phyloP scores from a whole-genome alignment of 2,888 invertebrate genomes.

The Capitulum mitella region DNA sequence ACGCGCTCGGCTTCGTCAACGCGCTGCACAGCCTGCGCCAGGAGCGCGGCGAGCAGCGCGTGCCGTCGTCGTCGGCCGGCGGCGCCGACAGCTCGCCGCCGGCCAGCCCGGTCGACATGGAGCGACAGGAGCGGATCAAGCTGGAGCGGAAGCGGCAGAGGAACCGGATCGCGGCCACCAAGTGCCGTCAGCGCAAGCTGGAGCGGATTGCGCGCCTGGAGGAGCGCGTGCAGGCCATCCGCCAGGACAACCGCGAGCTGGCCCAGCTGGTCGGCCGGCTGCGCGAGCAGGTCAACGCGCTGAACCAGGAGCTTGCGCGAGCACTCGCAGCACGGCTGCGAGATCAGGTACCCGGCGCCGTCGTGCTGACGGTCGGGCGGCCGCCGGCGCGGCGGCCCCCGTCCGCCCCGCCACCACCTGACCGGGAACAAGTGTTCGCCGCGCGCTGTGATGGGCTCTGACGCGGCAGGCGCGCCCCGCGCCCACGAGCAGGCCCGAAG shows the following conservation, averaged over 20 bases:
- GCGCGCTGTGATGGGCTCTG: conserved; percentile 1
- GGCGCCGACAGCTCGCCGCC: conserved; percentile 8
- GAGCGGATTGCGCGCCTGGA: conserved; percentile 92
- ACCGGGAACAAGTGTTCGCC: background rate
- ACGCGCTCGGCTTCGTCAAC: conserved; percentile 80
- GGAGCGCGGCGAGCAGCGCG: conserved; percentile 34
- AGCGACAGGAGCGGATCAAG: conserved; percentile 88
- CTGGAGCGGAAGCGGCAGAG: conserved; percentile 90
- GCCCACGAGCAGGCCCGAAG: too few relatives aligned
- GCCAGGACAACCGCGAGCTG: conserved; percentile 81
- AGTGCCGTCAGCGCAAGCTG: conserved; percentile 90
- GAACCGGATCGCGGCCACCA: conserved; percentile 94
- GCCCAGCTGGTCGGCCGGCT: conserved; percentile 73
- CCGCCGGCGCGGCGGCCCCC: too few relatives aligned
- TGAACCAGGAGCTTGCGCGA: conserved; percentile 92
- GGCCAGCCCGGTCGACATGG: conserved; percentile 46
- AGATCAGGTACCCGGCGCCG: conserved; percentile 49
- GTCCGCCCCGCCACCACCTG: background rate
- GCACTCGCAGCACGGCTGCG: conserved; percentile 86
- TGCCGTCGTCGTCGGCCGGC: background rate
- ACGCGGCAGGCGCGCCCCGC: too few relatives aligned
- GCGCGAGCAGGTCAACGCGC: conserved; percentile 78
- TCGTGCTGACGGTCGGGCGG: background rate
- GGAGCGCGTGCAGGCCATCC: conserved; percentile 82
- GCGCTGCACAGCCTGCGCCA: conserved; percentile 79